Evolutionary conservation across 2,888 invertebrate species (phyloP).

Genomic region (Spodoptera littoralis): DNA sequence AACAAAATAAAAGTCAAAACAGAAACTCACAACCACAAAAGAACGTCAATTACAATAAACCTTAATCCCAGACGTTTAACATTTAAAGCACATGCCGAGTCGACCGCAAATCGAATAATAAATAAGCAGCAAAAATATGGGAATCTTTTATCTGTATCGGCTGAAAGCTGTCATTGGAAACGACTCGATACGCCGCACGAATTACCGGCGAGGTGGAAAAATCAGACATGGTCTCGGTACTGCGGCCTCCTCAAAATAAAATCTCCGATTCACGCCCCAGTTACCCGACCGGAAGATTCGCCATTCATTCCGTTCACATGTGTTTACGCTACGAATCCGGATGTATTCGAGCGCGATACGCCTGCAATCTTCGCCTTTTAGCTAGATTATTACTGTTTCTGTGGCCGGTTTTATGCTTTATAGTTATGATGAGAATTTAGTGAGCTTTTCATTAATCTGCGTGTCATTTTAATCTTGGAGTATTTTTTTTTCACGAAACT

Average conservation of each 20-base stretch:
- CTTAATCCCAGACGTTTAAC: slow-evolving; percentile 20
- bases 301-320: slow-evolving; percentile 71
- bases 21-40: too few relatives aligned
- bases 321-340: slow-evolving; percentile 62
- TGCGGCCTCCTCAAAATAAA: slow-evolving; percentile 72
- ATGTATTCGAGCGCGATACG: slow-evolving; percentile 51
- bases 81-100: slow-evolving; percentile 14
- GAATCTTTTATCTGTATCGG: slow-evolving; percentile 53
- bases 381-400: slow-evolving; percentile 47
- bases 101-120: slow-evolving; percentile 42
- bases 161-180: slow-evolving; percentile 41
- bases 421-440: slow-evolving; percentile 14
- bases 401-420: slow-evolving; percentile 13
- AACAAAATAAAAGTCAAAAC: too few relatives aligned
- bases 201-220: slow-evolving; percentile 69
- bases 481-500: slow-evolving; percentile 9
- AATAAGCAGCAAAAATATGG: slow-evolving; percentile 47
- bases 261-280: slow-evolving; percentile 77
- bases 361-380: slow-evolving; percentile 54
- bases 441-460: not conserved
- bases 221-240: slow-evolving; percentile 64
- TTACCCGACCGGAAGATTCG: slow-evolving; percentile 69
- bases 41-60: slow-evolving; percentile 27
- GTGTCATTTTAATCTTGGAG: slow-evolving; percentile 12
- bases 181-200: slow-evolving; percentile 45